Evolutionary conservation across 2,797 vertebrate species (phyloP).

Genomic region (Lutjanus argentimaculatus): DNA sequence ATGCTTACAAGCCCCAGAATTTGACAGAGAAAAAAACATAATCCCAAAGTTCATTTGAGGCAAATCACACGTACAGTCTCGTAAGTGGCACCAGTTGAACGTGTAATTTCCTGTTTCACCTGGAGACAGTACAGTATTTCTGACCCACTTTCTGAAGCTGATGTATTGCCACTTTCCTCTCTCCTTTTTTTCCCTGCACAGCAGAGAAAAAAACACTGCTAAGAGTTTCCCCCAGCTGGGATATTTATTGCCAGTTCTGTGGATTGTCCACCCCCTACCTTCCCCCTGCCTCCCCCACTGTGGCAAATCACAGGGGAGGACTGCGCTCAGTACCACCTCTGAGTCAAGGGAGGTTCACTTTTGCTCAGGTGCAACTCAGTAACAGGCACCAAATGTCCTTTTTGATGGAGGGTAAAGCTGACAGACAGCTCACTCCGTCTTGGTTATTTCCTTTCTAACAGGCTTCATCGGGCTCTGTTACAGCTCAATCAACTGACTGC

Average conservation of each 20-base stretch:
- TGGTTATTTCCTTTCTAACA: conserved; percentile 65
- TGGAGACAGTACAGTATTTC: conserved; percentile 57
- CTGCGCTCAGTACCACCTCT: conserved; percentile 68
- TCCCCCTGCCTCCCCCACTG: conserved; percentile 56
- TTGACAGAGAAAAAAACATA: background rate
- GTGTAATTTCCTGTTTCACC: conserved; percentile 54
- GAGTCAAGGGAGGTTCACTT: conserved; percentile 68
- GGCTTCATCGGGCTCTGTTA: conserved; percentile 56
- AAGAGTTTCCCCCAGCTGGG: conserved; percentile 76
- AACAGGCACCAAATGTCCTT: conserved; percentile 71
- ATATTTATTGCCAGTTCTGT: conserved; percentile 83
- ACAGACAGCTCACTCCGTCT: conserved; percentile 68
- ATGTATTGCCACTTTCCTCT: conserved; percentile 66
- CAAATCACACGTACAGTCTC: conserved; percentile 9
- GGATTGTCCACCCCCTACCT: conserved; percentile 67
- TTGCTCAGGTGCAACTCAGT: conserved; percentile 68
- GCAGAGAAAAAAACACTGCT: conserved; percentile 50
- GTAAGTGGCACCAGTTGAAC: conserved; percentile 39
- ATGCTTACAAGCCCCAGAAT: background rate
- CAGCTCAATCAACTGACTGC: conserved; percentile 67
- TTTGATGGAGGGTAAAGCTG: conserved; percentile 73
- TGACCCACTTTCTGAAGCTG: conserved; percentile 74
- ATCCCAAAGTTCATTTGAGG: conserved; percentile 34
- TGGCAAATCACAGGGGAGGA: conserved; percentile 83
- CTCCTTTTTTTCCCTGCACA: conserved; percentile 33